These are phyloP conservation scores for Ptilorrhoa leucosticta DNA, from an alignment of 2,113 vertebrate genomes.

Conservation along the genomic window DNA sequence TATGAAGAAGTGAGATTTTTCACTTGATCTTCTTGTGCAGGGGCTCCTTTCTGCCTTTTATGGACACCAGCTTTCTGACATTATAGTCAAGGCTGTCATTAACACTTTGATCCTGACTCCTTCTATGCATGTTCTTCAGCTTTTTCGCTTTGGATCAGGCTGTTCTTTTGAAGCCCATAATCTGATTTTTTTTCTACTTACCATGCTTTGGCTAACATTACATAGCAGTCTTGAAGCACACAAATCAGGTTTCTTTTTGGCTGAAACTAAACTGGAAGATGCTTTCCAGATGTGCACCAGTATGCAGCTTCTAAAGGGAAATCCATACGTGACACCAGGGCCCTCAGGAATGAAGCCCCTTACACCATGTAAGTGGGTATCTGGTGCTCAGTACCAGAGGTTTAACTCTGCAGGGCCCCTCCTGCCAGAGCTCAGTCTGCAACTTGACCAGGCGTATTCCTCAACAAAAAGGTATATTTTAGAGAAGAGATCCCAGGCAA, in stretches of 20 bases:
- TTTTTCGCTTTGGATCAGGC: background rate
- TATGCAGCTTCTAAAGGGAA: background rate
- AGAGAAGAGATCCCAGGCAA: background rate
- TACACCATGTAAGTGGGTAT: background rate
- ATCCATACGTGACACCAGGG: background rate
- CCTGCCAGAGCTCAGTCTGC: background rate
- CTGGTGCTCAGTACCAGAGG: rapidly evolving
- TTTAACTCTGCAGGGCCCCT: background rate
- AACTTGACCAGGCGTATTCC: background rate
- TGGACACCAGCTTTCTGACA: background rate
- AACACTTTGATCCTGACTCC: background rate
- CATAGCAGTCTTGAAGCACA: background rate
- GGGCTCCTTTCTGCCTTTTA: background rate
- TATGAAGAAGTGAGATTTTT: background rate
- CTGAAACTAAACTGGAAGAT: background rate
- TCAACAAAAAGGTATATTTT: background rate
- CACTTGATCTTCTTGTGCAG: background rate
- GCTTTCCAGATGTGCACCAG: background rate
- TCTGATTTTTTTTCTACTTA: background rate
- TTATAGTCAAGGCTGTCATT: background rate
- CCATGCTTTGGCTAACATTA: background rate
- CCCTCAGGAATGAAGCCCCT: background rate
- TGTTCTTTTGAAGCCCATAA: background rate
- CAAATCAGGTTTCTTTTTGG: background rate
- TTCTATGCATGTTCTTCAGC: background rate